phyloP scores from a whole-genome alignment of 2,888 invertebrate genomes.

The Papilio elwesi region DNA sequence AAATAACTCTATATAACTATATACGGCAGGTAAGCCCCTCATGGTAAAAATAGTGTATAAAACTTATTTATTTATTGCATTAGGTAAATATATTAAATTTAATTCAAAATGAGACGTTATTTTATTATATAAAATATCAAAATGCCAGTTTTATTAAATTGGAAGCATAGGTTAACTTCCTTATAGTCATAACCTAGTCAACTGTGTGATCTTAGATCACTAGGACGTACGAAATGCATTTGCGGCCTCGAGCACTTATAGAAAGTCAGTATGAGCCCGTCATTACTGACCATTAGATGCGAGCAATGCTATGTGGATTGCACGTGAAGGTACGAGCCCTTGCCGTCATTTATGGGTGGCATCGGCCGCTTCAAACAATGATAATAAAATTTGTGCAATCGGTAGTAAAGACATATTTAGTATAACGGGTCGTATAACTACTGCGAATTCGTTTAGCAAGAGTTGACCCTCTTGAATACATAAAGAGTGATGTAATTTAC shows the following conservation, averaged over 20 bases:
- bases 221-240: constrained; percentile 14
- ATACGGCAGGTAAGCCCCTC: too few species aligned
- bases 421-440: constrained; percentile 37
- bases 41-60: too few species aligned
- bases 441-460: constrained; percentile 54
- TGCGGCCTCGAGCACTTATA: neutral
- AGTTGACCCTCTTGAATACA: constrained; percentile 59
- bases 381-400: constrained; percentile 38
- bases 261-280: constrained; percentile 27
- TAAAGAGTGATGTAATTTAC: constrained; percentile 57
- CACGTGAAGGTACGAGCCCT: constrained; percentile 29
- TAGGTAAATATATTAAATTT: too few species aligned
- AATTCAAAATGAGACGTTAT: neutral
- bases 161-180: constrained; percentile 3
- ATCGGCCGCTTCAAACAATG: constrained; percentile 30
- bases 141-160: neutral
- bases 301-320: constrained; percentile 26
- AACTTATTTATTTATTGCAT: too few species aligned
- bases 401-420: constrained; percentile 39
- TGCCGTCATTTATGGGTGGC: constrained; percentile 17
- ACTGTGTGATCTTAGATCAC: constrained; percentile 15
- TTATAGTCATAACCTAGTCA: constrained; percentile 22
- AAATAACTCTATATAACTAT: too few species aligned
- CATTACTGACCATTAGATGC: constrained; percentile 31
- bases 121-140: neutral